phyloP scores from a whole-genome alignment of 2,797 vertebrate species.

The Trachurus trachurus region DNA sequence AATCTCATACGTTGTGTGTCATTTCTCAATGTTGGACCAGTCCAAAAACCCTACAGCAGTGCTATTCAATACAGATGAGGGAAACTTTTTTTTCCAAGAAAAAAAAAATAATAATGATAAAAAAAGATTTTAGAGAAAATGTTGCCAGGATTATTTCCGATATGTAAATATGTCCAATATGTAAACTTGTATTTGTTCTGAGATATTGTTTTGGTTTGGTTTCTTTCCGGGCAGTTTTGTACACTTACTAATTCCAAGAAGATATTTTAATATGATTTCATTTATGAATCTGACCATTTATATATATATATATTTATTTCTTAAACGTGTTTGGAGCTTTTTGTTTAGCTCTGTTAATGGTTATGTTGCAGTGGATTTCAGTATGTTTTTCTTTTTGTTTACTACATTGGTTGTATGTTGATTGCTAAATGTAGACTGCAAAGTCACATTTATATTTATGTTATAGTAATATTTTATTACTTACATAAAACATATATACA shows the following conservation, averaged over 20 bases:
- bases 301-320: slow-evolving; percentile 98
- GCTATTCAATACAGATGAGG: slow-evolving; percentile 84
- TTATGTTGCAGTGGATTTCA: slow-evolving; percentile 89
- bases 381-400: slow-evolving; percentile 79
- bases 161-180: slow-evolving; percentile 98
- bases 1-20: slow-evolving; percentile 81
- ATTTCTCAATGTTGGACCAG: slow-evolving; percentile 83
- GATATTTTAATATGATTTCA: slow-evolving; percentile 98
- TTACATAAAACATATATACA: slow-evolving; percentile 99
- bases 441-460: slow-evolving; percentile 99
- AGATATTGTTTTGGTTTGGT: slow-evolving; percentile 86
- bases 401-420: slow-evolving; percentile 94
- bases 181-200: slow-evolving; percentile 94
- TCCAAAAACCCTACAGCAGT: slow-evolving; percentile 79
- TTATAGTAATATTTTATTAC: slow-evolving; percentile 99
- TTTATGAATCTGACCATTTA: slow-evolving; percentile 95
- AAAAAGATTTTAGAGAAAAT: slow-evolving; percentile 90
- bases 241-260: slow-evolving; percentile 95
- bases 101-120: slow-evolving; percentile 67
- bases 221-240: slow-evolving; percentile 94
- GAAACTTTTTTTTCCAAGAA: slow-evolving; percentile 75
- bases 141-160: slow-evolving; percentile 90
- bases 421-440: slow-evolving; percentile 97
- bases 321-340: slow-evolving; percentile 93
- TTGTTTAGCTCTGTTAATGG: slow-evolving; percentile 88